phyloP scores from a whole-genome alignment of 2,113 vertebrate genomes.

The Anolis carolinensis region DNA sequence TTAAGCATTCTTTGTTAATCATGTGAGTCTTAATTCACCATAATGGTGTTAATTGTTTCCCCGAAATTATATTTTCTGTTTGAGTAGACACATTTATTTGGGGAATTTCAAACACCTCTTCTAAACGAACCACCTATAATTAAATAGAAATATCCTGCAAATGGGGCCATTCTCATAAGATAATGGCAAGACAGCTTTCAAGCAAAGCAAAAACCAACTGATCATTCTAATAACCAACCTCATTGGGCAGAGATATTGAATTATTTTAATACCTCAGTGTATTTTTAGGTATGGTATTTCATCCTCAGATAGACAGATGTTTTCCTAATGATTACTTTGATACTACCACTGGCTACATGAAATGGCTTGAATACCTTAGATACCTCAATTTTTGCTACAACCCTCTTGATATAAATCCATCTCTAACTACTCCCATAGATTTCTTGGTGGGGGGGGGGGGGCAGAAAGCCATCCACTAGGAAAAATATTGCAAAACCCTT shows the following conservation, averaged over 20 bases:
- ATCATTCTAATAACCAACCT: slow-evolving; percentile 11
- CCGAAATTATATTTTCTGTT: slow-evolving; percentile 21
- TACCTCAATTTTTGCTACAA: neutral
- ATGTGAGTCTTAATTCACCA: neutral
- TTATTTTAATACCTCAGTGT: neutral
- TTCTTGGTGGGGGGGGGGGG: no score
- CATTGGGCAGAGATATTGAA: neutral
- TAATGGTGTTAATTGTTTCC: slow-evolving; percentile 10
- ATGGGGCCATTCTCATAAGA: neutral
- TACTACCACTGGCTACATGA: neutral
- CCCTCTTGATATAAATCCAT: neutral
- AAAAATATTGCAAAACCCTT: no score
- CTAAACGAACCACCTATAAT: neutral
- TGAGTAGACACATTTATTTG: neutral
- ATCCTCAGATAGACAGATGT: neutral
- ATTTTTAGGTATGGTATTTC: neutral
- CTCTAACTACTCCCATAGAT: neutral
- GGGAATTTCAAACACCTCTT: neutral
- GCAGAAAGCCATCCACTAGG: no score
- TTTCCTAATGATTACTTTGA: neutral
- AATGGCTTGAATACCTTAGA: neutral
- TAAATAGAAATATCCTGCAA: neutral
- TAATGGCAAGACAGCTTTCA: rapidly evolving
- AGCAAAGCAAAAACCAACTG: slow-evolving; percentile 3
- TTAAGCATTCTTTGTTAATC: neutral